These are phyloP conservation scores for Charaxes varanes DNA, from an alignment of 1,140 invertebrate genomes.

Conservation along the genomic window DNA sequence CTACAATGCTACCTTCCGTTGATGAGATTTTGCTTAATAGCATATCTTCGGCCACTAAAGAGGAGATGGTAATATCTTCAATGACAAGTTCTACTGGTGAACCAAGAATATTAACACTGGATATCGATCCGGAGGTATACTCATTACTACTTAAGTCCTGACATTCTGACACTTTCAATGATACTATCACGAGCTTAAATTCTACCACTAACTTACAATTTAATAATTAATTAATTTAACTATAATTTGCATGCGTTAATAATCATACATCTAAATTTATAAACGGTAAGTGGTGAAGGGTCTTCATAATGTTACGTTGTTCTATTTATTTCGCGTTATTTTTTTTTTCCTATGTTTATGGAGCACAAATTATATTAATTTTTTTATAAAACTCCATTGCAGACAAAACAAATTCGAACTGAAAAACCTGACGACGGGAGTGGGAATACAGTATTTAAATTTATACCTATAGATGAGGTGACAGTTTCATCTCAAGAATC, in stretches of 20 bases:
- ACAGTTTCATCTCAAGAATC: constrained; percentile 48
- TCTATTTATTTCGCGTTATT: constrained; percentile 1
- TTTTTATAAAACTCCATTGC: constrained; percentile 36
- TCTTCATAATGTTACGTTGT: no score
- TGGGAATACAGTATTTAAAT: constrained; percentile 63
- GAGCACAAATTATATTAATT: background rate
- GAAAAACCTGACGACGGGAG: constrained; percentile 60
- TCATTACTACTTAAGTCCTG: constrained; percentile 43
- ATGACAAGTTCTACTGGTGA: constrained; percentile 68
- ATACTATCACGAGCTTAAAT: constrained; percentile 8
- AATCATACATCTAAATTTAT: background rate
- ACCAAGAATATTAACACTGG: constrained; percentile 74
- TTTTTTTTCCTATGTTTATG: background rate
- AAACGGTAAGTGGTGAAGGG: constrained; percentile 39
- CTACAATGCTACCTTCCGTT: constrained; percentile 72
- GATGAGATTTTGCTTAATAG: constrained; percentile 74
- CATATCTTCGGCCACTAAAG: constrained; percentile 71
- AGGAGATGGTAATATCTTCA: constrained; percentile 69
- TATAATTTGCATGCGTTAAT: constrained; percentile 10
- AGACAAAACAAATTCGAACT: constrained; percentile 72
- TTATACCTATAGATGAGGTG: constrained; percentile 69
- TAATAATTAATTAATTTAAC: background rate
- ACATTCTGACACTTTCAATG: constrained; percentile 9
- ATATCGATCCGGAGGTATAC: constrained; percentile 75
- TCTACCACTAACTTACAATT: constrained; percentile 4